Evolutionary conservation across 2,888 invertebrate species (phyloP).

Genomic region (Caradrina clavipalpis): DNA sequence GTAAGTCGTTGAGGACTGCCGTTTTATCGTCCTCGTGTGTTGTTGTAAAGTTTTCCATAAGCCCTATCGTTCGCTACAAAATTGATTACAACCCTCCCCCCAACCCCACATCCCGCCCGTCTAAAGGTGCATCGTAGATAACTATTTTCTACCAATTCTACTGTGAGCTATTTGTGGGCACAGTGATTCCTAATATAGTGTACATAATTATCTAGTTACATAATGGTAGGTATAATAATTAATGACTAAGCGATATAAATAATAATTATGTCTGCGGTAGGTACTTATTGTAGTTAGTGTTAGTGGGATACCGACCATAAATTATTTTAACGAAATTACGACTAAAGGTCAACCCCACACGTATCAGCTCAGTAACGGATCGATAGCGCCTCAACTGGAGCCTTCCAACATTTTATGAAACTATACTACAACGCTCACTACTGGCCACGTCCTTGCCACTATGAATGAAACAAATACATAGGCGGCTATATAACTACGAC

Average conservation of each 20-base stretch:
- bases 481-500: too few species aligned
- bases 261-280: background rate
- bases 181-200: background rate
- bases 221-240: slow-evolving; percentile 11
- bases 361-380: too few species aligned
- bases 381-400: too few species aligned
- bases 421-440: too few species aligned
- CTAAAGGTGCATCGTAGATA: background rate
- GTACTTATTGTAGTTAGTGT: background rate
- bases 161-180: background rate
- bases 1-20: too few species aligned
- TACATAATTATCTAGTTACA: slow-evolving; percentile 14
- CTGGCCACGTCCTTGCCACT: too few species aligned
- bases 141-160: slow-evolving; percentile 8
- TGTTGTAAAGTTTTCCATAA: too few species aligned
- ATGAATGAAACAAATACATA: too few species aligned
- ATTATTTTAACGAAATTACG: too few species aligned
- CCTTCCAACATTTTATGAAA: too few species aligned
- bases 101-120: background rate
- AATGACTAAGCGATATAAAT: slow-evolving; percentile 16
- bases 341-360: too few species aligned
- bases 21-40: background rate
- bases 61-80: background rate
- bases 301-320: too few species aligned
- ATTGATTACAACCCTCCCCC: background rate